Conservation (phyloP, 1,140 invertebrate species). For the Helicoverpa armigera region DNA sequence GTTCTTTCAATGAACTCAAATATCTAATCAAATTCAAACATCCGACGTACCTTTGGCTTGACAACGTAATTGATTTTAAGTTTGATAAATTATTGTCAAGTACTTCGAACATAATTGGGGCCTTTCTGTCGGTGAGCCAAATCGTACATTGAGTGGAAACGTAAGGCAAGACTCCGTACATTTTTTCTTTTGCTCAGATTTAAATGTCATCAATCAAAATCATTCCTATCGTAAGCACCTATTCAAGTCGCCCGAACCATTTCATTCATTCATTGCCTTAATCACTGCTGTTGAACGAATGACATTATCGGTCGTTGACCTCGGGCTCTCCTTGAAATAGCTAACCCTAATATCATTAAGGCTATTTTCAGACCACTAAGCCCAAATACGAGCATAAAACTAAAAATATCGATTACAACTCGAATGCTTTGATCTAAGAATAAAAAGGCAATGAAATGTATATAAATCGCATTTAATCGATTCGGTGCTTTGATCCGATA, state of each 20-base stretch:
- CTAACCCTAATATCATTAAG: conserved; percentile 24
- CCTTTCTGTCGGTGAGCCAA: background rate
- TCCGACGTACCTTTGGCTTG: no score
- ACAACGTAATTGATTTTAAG: background rate
- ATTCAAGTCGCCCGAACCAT: conserved; percentile 20
- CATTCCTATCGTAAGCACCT: background rate
- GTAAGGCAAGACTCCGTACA: background rate
- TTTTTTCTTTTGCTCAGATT: background rate
- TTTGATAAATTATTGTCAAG: background rate
- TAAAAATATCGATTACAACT: conserved; percentile 40
- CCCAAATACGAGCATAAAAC: conserved; percentile 19
- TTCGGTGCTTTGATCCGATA: conserved; percentile 56
- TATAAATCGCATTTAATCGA: conserved; percentile 58
- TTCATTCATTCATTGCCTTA: conserved; percentile 31
- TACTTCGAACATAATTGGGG: background rate
- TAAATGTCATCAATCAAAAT: conserved; percentile 37
- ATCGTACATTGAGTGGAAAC: conserved; percentile 7
- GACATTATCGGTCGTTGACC: conserved; percentile 46
- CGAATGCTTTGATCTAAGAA: conserved; percentile 53
- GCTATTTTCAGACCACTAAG: conserved; percentile 29
- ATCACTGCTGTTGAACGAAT: conserved; percentile 23
- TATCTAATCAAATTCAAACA: no score
- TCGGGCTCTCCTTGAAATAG: conserved; percentile 22
- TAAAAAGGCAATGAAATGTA: conserved; percentile 38
- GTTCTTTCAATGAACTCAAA: no score